Evolutionary conservation across 2,888 invertebrate genomes (phyloP), one percentile per base, ranked within the genome.

Genomic region (Aleiodes alternator): DNA sequence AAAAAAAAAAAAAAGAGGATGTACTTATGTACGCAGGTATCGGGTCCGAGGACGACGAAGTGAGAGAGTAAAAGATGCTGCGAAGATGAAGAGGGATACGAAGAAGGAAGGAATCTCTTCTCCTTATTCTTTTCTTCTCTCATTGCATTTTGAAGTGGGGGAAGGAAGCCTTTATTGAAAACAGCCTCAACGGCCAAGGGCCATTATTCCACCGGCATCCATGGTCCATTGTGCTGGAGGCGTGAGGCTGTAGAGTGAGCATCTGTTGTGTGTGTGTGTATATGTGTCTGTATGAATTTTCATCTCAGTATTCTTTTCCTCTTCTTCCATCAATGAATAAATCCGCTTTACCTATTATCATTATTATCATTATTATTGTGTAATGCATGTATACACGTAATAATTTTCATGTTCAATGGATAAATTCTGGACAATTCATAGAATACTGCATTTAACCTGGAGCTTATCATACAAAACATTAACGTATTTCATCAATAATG

Each of bases 171-270:
- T 70, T 79, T 79, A 76, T 78, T 76, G 80, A 77, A 76, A 80
- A 79, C 76, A 64, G 72, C 34, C 56, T 59, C 64, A 56, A 56
- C 72, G 70, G 83, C 80, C 78, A 79, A 78, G 80, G 79, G 80
- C 85, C 82, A 83, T 84, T 84, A 84, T 83, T 84, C 83, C 82
- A 82, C 82, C 73, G 78, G 81, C 80, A 81, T 81, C 80, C 9
- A 79, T 77, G 82, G 79, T 74, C 83, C 80, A 84, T 85, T 85
- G 84, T 85, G 76, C 78, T 79, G 43, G 76, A 81, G 85, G 85
- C 85, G 85, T 85, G 84, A 85, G 83, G 82, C 83, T 84, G 84
- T 80, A 71, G 84, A 82, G 81, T 83, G 85, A 85, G 85, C 85
- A 85, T 85, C 85, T 85, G 85, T 80, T 80, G 76, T 77, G 72